phyloP scores from a whole-genome alignment of 92 coral and sea anemone genomes.

The Phymanthus crucifer region DNA sequence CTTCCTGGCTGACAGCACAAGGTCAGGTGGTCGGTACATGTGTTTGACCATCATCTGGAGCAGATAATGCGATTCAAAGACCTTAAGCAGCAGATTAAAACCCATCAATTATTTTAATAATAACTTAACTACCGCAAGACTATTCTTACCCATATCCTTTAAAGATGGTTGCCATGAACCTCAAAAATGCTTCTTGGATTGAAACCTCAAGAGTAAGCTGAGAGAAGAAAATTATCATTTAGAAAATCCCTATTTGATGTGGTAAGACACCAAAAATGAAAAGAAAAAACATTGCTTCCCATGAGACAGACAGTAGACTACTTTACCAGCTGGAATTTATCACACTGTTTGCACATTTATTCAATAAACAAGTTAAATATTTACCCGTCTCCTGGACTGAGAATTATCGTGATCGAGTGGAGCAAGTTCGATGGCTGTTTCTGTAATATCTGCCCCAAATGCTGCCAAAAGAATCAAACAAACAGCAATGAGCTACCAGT shows the following conservation, averaged over 20 bases:
- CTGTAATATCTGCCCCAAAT: slow-evolving; percentile 65
- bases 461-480: slow-evolving; percentile 33
- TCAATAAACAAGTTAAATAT: neutral
- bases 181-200: slow-evolving; percentile 88
- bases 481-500: neutral
- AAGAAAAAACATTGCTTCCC: too few species aligned
- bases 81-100: too few species aligned
- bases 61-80: too few species aligned
- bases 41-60: too few species aligned
- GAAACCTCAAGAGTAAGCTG: slow-evolving; percentile 89
- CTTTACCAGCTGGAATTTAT: too few species aligned
- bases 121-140: neutral
- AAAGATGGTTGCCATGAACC: slow-evolving; percentile 79
- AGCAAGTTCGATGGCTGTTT: slow-evolving; percentile 91
- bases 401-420: slow-evolving; percentile 93
- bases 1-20: too few species aligned
- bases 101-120: too few species aligned
- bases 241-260: neutral
- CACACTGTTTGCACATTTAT: too few species aligned
- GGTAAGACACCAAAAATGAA: too few species aligned
- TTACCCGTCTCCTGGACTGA: slow-evolving; percentile 83
- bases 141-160: slow-evolving; percentile 83
- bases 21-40: too few species aligned
- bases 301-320: too few species aligned
- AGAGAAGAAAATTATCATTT: neutral